Conservation (phyloP, 2,113 vertebrate species). For the Myanophis thanlyinensis region DNA sequence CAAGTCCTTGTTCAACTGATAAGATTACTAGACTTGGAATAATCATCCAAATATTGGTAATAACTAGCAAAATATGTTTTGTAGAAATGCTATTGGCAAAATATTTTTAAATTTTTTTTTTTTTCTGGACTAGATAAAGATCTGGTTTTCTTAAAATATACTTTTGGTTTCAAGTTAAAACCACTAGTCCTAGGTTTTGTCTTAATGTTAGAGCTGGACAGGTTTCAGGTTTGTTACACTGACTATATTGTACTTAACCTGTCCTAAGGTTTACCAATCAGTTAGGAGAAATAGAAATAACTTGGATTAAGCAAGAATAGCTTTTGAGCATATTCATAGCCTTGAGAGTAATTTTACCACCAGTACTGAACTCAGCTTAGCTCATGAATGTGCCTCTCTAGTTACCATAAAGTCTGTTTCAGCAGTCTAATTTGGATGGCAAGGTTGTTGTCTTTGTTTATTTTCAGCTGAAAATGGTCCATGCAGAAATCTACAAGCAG, state of each 20-base stretch:
- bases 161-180: neutral
- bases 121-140: neutral
- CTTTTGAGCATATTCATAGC: neutral
- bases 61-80: neutral
- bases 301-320: neutral
- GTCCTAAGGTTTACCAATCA: neutral
- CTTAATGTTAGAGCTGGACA: neutral
- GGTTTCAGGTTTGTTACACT: neutral
- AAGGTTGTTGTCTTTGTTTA: neutral
- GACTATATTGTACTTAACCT: neutral
- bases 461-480: neutral
- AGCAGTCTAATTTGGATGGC: neutral
- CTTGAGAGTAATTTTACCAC: neutral
- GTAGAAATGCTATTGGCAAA: neutral
- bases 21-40: neutral
- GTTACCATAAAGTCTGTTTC: neutral
- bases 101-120: neutral
- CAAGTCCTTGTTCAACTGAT: neutral
- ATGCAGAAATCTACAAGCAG: neutral
- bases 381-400: neutral
- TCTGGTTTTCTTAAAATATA: neutral
- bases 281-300: neutral
- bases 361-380: neutral
- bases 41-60: neutral
- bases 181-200: neutral